Base-by-base conservation (phyloP, 2,113 vertebrate species). In the Callionymus lyra region DNA sequence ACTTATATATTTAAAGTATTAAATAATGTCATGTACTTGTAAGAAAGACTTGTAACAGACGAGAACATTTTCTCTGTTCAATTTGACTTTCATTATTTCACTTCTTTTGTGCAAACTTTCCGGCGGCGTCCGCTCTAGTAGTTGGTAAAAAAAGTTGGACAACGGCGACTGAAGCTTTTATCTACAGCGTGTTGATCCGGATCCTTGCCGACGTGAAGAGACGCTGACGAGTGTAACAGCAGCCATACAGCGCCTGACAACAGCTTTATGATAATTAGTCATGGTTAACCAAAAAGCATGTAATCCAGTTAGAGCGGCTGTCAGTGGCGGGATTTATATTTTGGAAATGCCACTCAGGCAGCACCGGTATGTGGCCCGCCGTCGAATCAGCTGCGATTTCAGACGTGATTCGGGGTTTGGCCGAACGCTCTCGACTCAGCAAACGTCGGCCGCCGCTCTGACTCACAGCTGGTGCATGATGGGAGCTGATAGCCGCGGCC, bases 181-280 rank as follows among this genome's bases (percentile, higher is more conserved):
- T 8, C 21, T n/a, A n/a, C n/a, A 8, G 21, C 21, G 8, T 8
- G 21, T 27, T 27, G 4, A 27, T 4, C 8, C 8, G 21, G 31
- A 58, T 1, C n/a, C 16, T 12, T 8, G 2, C 36, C 34, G 32
- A 41, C 38, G 55, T 1, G 18, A 40, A 10, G 18, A 41, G 36
- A 27, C 8, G 21, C 21, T 27, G 21, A 27, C 21, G 4, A 36
- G 13, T 27, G 33, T 37, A 57, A 74, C 64, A 69, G 70, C 59
- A 59, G 65, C 68, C 44, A 57, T 33, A 68, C 47, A 63, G 63
- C 41, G 45, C 49, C 34, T 53, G 59, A 75, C 60, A 72, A 58
- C 49, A 52, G 66, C 69, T 62, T 52, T 53, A 38, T 35, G 66
- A 46, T 53, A 64, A 49, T 76, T 68, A 62, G 77, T 69, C 72